Evolutionary conservation across 2,113 vertebrate genomes (phyloP), one percentile per base, ranked within the genome.

Genomic region (Dromaius novaehollandiae): DNA sequence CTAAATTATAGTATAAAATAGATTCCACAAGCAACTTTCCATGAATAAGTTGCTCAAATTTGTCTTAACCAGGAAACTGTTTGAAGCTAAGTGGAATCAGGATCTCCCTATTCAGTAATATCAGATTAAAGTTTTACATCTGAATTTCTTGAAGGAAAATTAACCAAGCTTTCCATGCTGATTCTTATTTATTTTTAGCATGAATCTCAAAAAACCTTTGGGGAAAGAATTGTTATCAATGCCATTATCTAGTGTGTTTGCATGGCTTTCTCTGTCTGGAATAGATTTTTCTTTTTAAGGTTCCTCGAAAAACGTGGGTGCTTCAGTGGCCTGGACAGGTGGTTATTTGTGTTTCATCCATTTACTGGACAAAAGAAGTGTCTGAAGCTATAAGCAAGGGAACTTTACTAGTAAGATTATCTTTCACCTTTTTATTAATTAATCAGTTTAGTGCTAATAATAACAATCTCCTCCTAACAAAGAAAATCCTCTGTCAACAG

Each of bases 271-370:
- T 76, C 14, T 86, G 5, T 83, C 71, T 97, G 91, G 69, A 92
- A 82, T 60, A 68, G 36, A 40, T 82, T 75, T 92, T 86, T 91
- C 73, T 93, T 65, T 97, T 86, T 63, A 93, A 99, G 99, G 95
- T 99, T 83, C 98, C 98, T 70, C 98, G 98, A 60, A 99, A 98
- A 56, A 88, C 97, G 1, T 99, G 99, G 99, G 99, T 99, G 19
- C 97, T 99, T 87, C 98, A 99, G 95, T 99, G 99, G 99, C 98
- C 99, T 42, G 99, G 99, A 30, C 99, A 99, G 96, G 98, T 99
- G 21, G 99, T 99, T 19, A 99, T 99, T 95, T 99, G 99, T 82
- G 98, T 99, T 58, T 99, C 99, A 38, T 99, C 98, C 86, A 98
- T 99, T 93, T 99, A 98, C 97, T 99, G 99, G 99, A 99, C 99